Evolutionary conservation across 2,113 vertebrate species (phyloP).

Genomic region (Egretta garzetta): DNA sequence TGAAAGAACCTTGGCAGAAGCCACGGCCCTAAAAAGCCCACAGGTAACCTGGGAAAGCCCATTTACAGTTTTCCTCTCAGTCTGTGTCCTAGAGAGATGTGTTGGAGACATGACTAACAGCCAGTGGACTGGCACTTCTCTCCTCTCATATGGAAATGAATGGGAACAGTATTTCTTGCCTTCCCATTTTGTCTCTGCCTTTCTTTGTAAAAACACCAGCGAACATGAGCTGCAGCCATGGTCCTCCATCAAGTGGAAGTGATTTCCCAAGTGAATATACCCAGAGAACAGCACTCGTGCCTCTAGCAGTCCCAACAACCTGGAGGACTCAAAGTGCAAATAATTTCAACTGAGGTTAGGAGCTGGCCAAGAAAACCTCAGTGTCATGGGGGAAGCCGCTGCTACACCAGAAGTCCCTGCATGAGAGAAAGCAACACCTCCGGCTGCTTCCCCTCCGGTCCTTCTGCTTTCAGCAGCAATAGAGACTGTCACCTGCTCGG

Average conservation of each 20-base stretch:
- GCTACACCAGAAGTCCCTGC: background rate
- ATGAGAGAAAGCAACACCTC: background rate
- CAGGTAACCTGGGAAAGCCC: background rate
- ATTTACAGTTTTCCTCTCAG: background rate
- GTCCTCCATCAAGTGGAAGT: background rate
- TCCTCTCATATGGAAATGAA: conserved; percentile 22
- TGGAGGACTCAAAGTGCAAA: background rate
- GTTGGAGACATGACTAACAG: background rate
- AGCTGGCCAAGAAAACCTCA: background rate
- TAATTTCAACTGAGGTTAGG: background rate
- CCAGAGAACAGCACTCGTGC: background rate
- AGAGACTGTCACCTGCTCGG: conserved; percentile 20
- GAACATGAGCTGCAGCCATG: background rate
- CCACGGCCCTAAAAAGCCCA: background rate
- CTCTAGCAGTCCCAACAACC: background rate
- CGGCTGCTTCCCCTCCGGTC: background rate
- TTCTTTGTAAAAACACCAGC: background rate
- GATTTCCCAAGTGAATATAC: background rate
- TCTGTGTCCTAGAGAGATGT: background rate
- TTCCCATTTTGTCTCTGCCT: background rate
- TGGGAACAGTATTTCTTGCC: background rate
- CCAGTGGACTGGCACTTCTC: background rate
- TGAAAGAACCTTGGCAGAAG: background rate
- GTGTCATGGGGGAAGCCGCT: background rate
- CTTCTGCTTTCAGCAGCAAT: background rate